phyloP scores from a whole-genome alignment of 2,797 vertebrate genomes.

The Thamnophis elegans region DNA sequence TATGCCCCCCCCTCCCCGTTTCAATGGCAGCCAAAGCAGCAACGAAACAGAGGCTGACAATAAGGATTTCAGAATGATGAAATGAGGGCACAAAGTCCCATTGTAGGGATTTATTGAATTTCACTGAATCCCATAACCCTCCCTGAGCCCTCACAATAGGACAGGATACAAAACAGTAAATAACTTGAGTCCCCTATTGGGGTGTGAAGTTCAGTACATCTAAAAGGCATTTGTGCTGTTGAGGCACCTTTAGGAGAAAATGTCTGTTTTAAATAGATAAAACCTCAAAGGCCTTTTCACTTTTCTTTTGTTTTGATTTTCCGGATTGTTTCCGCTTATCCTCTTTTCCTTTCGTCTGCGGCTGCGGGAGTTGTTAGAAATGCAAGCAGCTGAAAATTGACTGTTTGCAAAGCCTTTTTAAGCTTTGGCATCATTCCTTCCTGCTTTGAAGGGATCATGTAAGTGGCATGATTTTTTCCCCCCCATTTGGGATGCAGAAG shows the following conservation, averaged over 20 bases:
- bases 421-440: conserved; percentile 61
- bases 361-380: conserved; percentile 49
- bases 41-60: too few species aligned
- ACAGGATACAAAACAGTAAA: background rate
- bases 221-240: background rate
- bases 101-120: background rate
- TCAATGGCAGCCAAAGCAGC: too few species aligned
- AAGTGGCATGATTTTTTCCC: conserved; percentile 32
- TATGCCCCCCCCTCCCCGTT: too few species aligned
- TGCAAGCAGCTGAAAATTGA: conserved; percentile 56
- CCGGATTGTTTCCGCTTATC: conserved; percentile 22
- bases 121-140: background rate
- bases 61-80: too few species aligned
- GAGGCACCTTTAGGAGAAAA: conserved; percentile 33
- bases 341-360: conserved; percentile 40
- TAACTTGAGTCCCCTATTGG: background rate
- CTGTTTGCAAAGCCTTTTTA: conserved; percentile 64
- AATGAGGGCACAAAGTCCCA: background rate
- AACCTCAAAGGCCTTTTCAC: background rate
- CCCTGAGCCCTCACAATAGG: background rate
- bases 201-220: conserved; percentile 4
- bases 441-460: conserved; percentile 45
- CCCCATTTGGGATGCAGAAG: conserved; percentile 36
- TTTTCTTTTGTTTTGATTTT: conserved; percentile 1
- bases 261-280: background rate